A percentile compares a stretch with the other conserved stretches of the same genome.
Evolutionary conservation across 92 coral and sea anemone species (phyloP).

Genomic region (Bergia sp.): DNA sequence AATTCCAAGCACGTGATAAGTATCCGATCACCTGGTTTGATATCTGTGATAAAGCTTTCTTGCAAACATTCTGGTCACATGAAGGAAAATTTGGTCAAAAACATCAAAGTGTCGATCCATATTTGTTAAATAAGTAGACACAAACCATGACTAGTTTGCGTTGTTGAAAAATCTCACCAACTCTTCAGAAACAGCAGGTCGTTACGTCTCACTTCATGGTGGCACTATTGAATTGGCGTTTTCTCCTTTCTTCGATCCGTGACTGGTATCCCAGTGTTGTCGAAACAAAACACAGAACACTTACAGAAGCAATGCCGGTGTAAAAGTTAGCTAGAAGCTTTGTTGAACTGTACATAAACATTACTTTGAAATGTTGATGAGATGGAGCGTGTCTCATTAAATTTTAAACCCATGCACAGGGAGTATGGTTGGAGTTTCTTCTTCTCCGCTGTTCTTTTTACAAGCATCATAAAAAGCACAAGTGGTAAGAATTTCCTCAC

Average conservation of each 20-base stretch:
- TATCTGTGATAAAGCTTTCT: too few relatives aligned
- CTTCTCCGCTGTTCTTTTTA: not conserved
- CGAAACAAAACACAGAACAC: not conserved
- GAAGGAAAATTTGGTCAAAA: too few relatives aligned
- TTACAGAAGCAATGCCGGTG: not conserved
- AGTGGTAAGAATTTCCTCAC: not conserved
- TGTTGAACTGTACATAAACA: not conserved
- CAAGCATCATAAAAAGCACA: not conserved
- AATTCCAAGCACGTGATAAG: too few relatives aligned
- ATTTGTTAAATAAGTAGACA: not conserved
- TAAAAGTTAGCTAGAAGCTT: not conserved
- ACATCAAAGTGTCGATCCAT: too few relatives aligned
- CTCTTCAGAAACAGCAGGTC: constrained; percentile 6
- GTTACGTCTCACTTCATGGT: not conserved
- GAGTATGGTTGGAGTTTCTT: not conserved
- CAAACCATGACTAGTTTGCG: not conserved
- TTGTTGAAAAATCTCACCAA: not conserved
- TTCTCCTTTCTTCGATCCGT: not conserved
- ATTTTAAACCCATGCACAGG: not conserved
- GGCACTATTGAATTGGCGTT: not conserved
- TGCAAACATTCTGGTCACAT: too few relatives aligned
- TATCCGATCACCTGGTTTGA: too few relatives aligned
- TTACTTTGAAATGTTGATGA: not conserved
- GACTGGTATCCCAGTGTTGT: not conserved
- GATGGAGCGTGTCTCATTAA: not conserved